These are phyloP conservation scores for Anoplopoma fimbria DNA, from an alignment of 2,113 vertebrate species.

Conservation along the genomic window DNA sequence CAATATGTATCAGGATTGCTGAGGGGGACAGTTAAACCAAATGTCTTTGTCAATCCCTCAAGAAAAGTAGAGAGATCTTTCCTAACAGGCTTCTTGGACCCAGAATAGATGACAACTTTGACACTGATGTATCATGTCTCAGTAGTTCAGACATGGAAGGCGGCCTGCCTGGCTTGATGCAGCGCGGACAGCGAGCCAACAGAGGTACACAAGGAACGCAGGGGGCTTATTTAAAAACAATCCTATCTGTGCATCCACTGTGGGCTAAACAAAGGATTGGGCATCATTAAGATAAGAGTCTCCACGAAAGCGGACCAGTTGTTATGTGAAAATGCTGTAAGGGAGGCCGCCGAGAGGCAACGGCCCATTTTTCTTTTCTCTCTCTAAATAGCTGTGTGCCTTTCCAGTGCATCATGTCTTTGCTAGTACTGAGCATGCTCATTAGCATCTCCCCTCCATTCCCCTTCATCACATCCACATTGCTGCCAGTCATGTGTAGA, in stretches of 20 bases:
- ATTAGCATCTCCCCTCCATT: slow-evolving; percentile 21
- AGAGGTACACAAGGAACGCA: slow-evolving; percentile 29
- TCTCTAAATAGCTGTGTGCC: slow-evolving; percentile 32
- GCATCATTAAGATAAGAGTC: slow-evolving; percentile 73
- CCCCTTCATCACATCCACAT: slow-evolving; percentile 50
- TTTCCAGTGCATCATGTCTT: slow-evolving; percentile 44
- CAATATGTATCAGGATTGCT: slow-evolving; percentile 35
- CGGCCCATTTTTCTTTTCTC: slow-evolving; percentile 58
- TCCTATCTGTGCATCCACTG: slow-evolving; percentile 72
- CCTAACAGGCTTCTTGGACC: slow-evolving; percentile 44
- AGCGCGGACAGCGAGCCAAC: slow-evolving; percentile 48
- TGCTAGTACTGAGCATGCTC: slow-evolving; percentile 44
- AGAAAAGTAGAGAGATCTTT: slow-evolving; percentile 29
- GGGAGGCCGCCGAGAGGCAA: slow-evolving; percentile 55
- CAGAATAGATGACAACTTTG: slow-evolving; percentile 65
- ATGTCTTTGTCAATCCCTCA: slow-evolving; percentile 46
- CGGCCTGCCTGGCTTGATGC: slow-evolving; percentile 43
- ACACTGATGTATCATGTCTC: slow-evolving; percentile 65
- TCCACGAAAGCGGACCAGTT: slow-evolving; percentile 60
- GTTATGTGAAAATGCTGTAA: slow-evolving; percentile 58
- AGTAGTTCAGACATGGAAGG: slow-evolving; percentile 46
- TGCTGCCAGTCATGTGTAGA: slow-evolving; percentile 60
- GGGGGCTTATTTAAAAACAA: slow-evolving; percentile 70
- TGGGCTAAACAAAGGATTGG: slow-evolving; percentile 78
- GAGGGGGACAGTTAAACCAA: slow-evolving; percentile 37